Base-by-base conservation (phyloP, 2,888 invertebrate species). In the Rutpela maculata region DNA sequence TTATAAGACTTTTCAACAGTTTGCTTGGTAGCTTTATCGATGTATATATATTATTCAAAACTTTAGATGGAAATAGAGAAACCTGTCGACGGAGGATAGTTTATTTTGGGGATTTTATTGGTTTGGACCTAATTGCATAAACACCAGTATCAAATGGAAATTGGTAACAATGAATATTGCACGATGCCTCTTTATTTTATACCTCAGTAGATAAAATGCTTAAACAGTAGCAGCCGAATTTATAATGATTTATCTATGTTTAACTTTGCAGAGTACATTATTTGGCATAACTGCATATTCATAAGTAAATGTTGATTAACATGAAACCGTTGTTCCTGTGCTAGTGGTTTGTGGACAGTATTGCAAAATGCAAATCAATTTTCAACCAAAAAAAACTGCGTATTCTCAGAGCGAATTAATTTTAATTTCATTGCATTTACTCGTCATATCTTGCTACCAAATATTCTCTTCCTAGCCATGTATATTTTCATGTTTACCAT, bases 11-110 rank as follows among this genome's bases (percentile, higher is more conserved):
- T 70, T 38, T 17, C 69, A 59, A 38, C 69, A 43, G 69, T 38
- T 70, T 19, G 17, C 55, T 59, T 15, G 69, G 1, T 19, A n/a
- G 68, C 22, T 70, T 9, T 26, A 35, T 67, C 19, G 57, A 59
- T 12, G 31, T 12, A 35, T 68, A 70, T 59, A 70, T n/a, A n/a
- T n/a, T n/a, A 57, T 59, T 70, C 35, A 70, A 70, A 70, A 70
- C 26, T 70, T 67, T 63, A 38, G 35, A 38, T 12, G 55, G 65
- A 65, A 65, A 65, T 18, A 65, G 38, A 65, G 35, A 65, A 57
- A 31, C 19, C 17, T 59, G 31, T 70, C 56, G 50, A 26, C 35
- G 17, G 17, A 9, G 10, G 18, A 55, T 67, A 55, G 22, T 67
- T 67, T 55, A 59, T 59, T 59, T 59, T 59, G 5, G 11, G 0